Evolutionary conservation across 2,113 vertebrate species (phyloP).

Genomic region (Brachyistius frenatus): DNA sequence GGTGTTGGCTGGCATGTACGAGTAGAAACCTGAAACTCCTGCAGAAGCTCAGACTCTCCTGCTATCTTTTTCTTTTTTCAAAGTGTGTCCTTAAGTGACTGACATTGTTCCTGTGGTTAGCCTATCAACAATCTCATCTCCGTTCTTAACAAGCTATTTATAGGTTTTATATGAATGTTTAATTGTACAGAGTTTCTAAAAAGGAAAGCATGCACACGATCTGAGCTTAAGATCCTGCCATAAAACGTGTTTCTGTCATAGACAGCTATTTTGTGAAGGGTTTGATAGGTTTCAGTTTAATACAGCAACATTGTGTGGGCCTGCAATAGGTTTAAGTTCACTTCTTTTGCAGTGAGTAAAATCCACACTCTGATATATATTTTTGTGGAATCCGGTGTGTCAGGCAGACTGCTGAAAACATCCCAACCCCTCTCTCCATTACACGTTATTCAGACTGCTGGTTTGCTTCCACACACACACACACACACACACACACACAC

Average conservation of each 20-base stretch:
- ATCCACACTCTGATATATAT: background rate
- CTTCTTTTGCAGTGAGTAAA: constrained; percentile 1
- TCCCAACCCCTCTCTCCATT: constrained; percentile 28
- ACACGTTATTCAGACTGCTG: constrained; percentile 41
- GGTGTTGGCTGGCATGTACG: constrained; percentile 6
- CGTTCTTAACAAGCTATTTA: constrained; percentile 61
- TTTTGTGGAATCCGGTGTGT: background rate
- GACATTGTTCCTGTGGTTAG: constrained; percentile 13
- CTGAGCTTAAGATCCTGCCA: background rate
- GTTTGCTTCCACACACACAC: constrained; percentile 42
- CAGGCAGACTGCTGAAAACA: constrained; percentile 16
- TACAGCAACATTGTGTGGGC: background rate
- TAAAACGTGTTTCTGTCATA: constrained; percentile 15
- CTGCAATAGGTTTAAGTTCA: background rate
- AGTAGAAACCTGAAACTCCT: constrained; percentile 25
- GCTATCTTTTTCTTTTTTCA: background rate
- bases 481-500: constrained; percentile 42
- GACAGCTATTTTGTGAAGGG: constrained; percentile 14
- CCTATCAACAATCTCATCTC: constrained; percentile 44
- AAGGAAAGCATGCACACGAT: constrained; percentile 8
- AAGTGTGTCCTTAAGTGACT: constrained; percentile 41
- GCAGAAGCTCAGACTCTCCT: background rate
- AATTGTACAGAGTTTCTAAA: constrained; percentile 38
- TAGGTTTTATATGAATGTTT: constrained; percentile 67
- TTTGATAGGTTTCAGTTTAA: background rate